Base-by-base conservation (phyloP, 1,140 invertebrate species). In the Lepidurus arcticus region DNA sequence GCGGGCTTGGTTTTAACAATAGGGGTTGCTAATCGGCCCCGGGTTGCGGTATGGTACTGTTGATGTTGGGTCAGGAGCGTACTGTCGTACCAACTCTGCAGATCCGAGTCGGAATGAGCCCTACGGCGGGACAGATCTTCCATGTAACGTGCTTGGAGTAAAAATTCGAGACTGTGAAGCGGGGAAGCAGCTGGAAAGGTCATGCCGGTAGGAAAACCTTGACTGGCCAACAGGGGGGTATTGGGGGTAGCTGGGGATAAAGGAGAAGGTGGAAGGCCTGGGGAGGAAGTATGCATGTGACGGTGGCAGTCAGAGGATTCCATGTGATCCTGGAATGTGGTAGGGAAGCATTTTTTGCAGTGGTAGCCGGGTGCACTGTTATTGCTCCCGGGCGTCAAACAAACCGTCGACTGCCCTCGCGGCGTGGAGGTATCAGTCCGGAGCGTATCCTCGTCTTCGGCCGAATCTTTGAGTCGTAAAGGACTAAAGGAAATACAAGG, bases 51-150 rank as follows among this genome's bases (percentile, higher is more conserved):
- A 73, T 78, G 78, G 74, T 13, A 78, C 81, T 24, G 83, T 79
- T 11, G 78, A 82, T 7, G 81, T 44, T 76, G 76, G 53, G 78
- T 45, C 82, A 82, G 73, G 80, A 73, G 75, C 79, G 76, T 45
- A 80, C 82, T 44, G 80, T 81, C 42, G 77, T 85, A 84, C 88
- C 88, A 88, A 24, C 87, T 81, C 47, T 78, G 87, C 47, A 91
- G 84, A 81, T 92, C 91, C 0, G 90, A 92, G 82, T 93, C 92
- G 21, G 92, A 92, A 83, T 92, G 91, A 21, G 77, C 75, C 44
- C 77, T 44, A 77, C 89, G 85, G 1, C 89, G 86, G 80, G 89
- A 89, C 42, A 90, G 86, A 80, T 91, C 90, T 5, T 91, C 90
- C 83, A 92, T 87, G 86, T 91, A 91, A 86, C 92, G 92, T 78